Evolutionary conservation across 2,113 vertebrate genomes (phyloP).

Genomic region (Eulemur macaco): DNA sequence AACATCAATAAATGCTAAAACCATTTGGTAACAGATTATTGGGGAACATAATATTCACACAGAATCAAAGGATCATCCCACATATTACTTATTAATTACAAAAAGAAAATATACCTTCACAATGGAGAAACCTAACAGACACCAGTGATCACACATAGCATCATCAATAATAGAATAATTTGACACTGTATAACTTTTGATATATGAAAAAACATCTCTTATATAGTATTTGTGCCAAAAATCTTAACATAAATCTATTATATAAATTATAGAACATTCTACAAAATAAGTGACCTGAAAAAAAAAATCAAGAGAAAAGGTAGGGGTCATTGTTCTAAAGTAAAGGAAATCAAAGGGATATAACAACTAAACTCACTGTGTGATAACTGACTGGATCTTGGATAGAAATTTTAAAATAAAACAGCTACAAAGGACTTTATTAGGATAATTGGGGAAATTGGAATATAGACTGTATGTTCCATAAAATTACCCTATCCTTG

Average conservation of each 20-base stretch:
- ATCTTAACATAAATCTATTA: not conserved
- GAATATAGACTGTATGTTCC: not conserved
- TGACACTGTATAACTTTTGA: not conserved
- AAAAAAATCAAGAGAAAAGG: not conserved
- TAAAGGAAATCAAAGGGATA: not conserved
- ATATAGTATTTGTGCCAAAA: not conserved
- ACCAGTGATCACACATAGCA: not conserved
- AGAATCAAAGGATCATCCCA: not conserved
- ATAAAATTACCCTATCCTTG: not conserved
- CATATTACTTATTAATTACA: not conserved
- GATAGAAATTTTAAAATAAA: not conserved
- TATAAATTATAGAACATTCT: not conserved
- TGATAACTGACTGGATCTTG: not conserved
- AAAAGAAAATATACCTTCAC: not conserved
- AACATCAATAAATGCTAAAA: not conserved
- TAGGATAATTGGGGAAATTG: not conserved
- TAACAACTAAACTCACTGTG: not conserved
- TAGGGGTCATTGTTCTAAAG: not conserved
- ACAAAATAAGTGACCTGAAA: not conserved
- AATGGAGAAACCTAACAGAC: not conserved
- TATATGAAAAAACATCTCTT: not conserved
- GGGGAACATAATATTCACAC: not conserved
- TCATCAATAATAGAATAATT: not conserved
- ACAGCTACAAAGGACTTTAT: not conserved
- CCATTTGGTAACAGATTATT: not conserved